Conservation (phyloP, 1,140 invertebrate genomes). For the Idris sp. region DNA sequence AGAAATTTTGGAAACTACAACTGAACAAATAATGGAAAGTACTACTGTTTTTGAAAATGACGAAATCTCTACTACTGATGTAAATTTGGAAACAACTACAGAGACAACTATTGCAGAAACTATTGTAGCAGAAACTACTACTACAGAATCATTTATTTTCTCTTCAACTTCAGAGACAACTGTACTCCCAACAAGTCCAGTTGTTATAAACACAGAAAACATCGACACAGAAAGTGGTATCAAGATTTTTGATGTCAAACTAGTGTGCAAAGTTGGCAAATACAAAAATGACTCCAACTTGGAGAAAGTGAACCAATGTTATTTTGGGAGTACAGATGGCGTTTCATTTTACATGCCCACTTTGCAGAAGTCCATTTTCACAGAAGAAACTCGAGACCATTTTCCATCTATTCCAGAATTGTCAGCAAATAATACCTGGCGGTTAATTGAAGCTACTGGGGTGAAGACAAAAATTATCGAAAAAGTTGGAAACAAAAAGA, state of each 20-base stretch:
- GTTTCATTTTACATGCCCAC: conserved; percentile 45
- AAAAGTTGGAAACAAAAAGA: conserved; percentile 21
- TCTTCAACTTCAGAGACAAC: too few relatives aligned
- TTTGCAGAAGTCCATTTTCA: conserved; percentile 20
- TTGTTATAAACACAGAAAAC: too few relatives aligned
- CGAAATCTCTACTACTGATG: too few relatives aligned
- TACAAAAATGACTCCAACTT: conserved; percentile 9
- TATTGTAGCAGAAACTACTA: too few relatives aligned
- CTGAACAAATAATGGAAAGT: too few relatives aligned
- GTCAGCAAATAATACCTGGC: conserved; percentile 37
- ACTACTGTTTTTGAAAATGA: too few relatives aligned
- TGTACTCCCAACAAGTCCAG: too few relatives aligned
- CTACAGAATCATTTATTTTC: too few relatives aligned
- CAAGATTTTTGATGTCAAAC: conserved; percentile 39
- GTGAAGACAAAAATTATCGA: conserved; percentile 45
- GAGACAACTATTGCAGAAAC: too few relatives aligned
- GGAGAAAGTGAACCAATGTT: conserved; percentile 43
- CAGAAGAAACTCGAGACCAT: conserved; percentile 3
- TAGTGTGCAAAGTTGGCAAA: conserved; percentile 41
- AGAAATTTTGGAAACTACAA: not conserved
- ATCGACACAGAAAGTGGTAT: conserved; percentile 3
- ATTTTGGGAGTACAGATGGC: conserved; percentile 28
- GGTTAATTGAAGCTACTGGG: conserved; percentile 43
- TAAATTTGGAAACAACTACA: too few relatives aligned
- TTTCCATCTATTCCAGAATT: conserved; percentile 17